Base-by-base conservation (phyloP, 2,113 vertebrate genomes). In the Condylura cristata region DNA sequence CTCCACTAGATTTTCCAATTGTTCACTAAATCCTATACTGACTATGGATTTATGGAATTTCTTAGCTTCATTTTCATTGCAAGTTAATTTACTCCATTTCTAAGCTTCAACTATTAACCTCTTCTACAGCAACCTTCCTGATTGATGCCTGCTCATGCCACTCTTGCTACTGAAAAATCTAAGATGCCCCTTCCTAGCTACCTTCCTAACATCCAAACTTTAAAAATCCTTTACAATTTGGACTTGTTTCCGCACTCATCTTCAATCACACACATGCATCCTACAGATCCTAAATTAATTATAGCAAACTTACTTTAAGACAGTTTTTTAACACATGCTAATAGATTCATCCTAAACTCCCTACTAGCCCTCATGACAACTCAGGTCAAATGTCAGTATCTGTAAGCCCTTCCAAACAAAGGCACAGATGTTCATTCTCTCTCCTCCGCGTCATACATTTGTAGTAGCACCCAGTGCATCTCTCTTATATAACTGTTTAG, bases 41-140 rank as follows among this genome's bases (percentile, higher is more conserved):
- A 58, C 39, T 60, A 88, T 79, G 9, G 16, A 11, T 16, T 53
- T 56, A 79, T 14, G 34, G n/a, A 34, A 81, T 39, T 56, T 92
- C 81, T 80, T 61, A 28, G 70, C 66, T 65, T 58, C 58, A 88
- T 66, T 66, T 91, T 80, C 41, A 84, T 17, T n/a, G 53, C 24
- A 66, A 79, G 18, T 72, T 53, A 60, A 85, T 74, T 68, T 20
- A 68, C 32, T 22, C 34, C 41, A 80, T 75, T 81, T 63, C 74
- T 92, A 79, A 94, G 17, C 66, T 60, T 89, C 30, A 81, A 81
- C 20, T 85, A 91, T 46, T 53, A 60, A 71, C 11, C 76, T 88
- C 24, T 41, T 68, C 65, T 51, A 26, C 14, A 70, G 6, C 44
- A 12, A 61, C 46, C 30, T 76, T 87, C 83, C 39, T 58, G 32